phyloP scores from a whole-genome alignment of 2,113 vertebrate species.

The Ovibos moschatus region DNA sequence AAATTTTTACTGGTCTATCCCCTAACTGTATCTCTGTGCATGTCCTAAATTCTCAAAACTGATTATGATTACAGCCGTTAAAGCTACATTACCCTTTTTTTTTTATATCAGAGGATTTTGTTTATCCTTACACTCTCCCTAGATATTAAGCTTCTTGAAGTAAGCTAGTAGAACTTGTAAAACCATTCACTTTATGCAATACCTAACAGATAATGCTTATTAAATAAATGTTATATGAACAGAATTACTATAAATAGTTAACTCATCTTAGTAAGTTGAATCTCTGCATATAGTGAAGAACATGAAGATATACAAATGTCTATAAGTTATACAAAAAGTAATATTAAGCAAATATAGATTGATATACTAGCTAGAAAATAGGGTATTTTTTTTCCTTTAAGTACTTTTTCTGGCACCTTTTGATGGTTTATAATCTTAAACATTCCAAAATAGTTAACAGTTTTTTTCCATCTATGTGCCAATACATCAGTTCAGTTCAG shows the following conservation, averaged over 20 bases:
- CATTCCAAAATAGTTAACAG: not conserved
- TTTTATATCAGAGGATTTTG: not conserved
- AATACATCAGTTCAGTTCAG: not conserved
- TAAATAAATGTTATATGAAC: not conserved
- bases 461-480: not conserved
- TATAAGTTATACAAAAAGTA: not conserved
- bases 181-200: accelerated
- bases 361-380: not conserved
- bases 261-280: not conserved
- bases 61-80: not conserved
- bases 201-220: not conserved
- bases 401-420: not conserved
- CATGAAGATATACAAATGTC: not conserved
- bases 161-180: not conserved
- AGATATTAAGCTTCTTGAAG: not conserved
- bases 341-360: not conserved
- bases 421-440: not conserved
- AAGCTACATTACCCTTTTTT: not conserved
- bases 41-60: not conserved
- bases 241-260: not conserved
- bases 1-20: not conserved
- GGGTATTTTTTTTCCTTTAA: not conserved
- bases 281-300: not conserved
- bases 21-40: no score
- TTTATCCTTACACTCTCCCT: not conserved